A percentile compares a stretch with the other conserved stretches of the same genome.
Conservation (phyloP, 2,888 invertebrate genomes). For the Phragmatobia fuliginosa region DNA sequence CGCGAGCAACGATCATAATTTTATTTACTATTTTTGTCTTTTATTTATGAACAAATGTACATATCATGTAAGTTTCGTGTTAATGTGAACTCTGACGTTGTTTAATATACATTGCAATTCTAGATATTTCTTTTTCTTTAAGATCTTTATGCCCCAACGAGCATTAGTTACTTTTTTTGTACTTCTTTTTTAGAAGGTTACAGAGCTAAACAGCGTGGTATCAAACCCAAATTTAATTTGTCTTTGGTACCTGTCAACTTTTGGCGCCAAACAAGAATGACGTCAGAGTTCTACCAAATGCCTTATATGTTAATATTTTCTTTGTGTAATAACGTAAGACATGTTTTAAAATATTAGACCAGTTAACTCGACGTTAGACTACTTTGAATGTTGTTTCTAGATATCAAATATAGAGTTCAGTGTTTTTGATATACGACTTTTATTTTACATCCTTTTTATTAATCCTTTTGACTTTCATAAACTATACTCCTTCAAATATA, state of each 20-base stretch:
- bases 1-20: conserved; percentile 31
- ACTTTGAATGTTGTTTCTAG: conserved; percentile 84
- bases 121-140: background rate
- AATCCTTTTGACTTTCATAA: background rate
- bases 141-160: too few relatives aligned
- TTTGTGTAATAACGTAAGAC: conserved; percentile 49
- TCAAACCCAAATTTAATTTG: background rate
- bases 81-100: conserved; percentile 39
- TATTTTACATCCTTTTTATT: conserved; percentile 43
- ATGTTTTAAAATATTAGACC: conserved; percentile 59
- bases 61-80: conserved; percentile 58
- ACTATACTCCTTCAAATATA: background rate
- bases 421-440: conserved; percentile 75
- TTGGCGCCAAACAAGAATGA: conserved; percentile 9
- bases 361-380: conserved; percentile 63
- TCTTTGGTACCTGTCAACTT: background rate
- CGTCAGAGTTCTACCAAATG: conserved; percentile 50
- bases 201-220: background rate
- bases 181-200: background rate
- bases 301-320: conserved; percentile 53
- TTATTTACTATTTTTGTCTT: conserved; percentile 22
- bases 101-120: conserved; percentile 5
- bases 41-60: conserved; percentile 57
- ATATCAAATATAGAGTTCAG: conserved; percentile 82
- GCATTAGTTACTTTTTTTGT: too few relatives aligned